Conservation (phyloP, 2,113 vertebrate genomes). For the Bungarus multicinctus region DNA sequence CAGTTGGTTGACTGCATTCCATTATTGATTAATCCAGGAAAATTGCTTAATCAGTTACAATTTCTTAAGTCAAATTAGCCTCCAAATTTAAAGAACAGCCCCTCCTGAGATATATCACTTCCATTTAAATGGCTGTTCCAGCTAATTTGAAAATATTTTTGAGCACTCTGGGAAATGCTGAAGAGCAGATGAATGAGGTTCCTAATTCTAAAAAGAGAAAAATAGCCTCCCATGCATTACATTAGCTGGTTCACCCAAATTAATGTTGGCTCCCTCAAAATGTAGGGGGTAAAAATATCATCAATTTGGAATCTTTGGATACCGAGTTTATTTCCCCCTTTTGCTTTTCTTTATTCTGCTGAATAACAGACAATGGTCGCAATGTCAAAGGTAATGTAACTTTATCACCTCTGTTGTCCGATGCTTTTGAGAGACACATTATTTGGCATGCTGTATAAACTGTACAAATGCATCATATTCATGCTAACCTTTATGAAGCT, state of each 20-base stretch:
- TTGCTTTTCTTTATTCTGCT: slow-evolving; percentile 69
- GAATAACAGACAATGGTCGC: slow-evolving; percentile 92
- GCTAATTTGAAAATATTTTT: background rate
- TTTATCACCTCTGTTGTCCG: slow-evolving; percentile 40
- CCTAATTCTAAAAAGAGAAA: background rate
- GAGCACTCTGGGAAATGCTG: background rate
- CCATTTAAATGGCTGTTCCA: background rate
- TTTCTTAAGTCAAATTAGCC: background rate
- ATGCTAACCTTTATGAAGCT: slow-evolving; percentile 53
- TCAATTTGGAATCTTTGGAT: slow-evolving; percentile 45
- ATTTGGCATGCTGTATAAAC: slow-evolving; percentile 75
- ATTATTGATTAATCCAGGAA: background rate
- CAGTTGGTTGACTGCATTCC: background rate
- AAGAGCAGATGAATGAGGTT: background rate
- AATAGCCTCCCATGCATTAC: no score
- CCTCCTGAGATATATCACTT: background rate
- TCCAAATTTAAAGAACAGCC: background rate
- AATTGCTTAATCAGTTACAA: background rate
- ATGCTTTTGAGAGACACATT: slow-evolving; percentile 61
- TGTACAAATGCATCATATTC: slow-evolving; percentile 64
- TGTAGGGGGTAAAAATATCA: background rate
- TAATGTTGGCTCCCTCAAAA: background rate
- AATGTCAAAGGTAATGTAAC: slow-evolving; percentile 93
- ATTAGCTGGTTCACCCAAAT: background rate
- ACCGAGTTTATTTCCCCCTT: slow-evolving; percentile 69